A percentile compares a stretch with the other conserved stretches of the same genome.
Evolutionary conservation across 2,797 vertebrate genomes (phyloP).

Genomic region (Glossophaga mutica): DNA sequence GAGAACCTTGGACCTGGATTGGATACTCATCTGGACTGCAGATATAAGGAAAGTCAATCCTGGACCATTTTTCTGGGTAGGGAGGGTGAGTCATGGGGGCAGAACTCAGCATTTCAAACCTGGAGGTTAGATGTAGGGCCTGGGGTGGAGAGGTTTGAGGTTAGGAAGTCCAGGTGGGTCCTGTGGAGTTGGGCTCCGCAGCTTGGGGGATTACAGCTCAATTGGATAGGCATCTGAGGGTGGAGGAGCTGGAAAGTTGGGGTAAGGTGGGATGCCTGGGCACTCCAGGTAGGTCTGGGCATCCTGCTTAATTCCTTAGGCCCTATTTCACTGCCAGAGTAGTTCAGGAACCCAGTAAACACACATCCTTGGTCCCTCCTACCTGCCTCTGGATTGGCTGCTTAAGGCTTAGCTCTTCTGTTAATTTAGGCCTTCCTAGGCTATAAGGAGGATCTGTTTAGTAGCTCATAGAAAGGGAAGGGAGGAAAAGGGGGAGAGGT

Average conservation of each 20-base stretch:
- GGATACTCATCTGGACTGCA: not conserved
- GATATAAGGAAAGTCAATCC: not conserved
- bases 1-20: not conserved
- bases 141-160: not conserved
- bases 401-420: not conserved
- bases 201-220: not conserved
- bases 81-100: not conserved
- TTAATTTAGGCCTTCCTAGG: not conserved
- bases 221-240: not conserved
- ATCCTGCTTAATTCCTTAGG: not conserved
- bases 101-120: not conserved
- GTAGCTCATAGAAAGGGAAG: not conserved
- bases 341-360: not conserved
- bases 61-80: not conserved
- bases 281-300: not conserved
- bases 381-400: not conserved
- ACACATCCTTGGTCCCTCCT: not conserved
- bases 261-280: not conserved
- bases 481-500: not conserved
- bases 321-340: not conserved
- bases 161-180: not conserved
- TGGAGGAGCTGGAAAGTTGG: not conserved
- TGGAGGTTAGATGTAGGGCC: not conserved
- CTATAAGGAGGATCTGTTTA: not conserved
- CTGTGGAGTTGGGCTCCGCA: not conserved